Conservation (phyloP, 1,140 invertebrate species). For the Platorchestia sp. region DNA sequence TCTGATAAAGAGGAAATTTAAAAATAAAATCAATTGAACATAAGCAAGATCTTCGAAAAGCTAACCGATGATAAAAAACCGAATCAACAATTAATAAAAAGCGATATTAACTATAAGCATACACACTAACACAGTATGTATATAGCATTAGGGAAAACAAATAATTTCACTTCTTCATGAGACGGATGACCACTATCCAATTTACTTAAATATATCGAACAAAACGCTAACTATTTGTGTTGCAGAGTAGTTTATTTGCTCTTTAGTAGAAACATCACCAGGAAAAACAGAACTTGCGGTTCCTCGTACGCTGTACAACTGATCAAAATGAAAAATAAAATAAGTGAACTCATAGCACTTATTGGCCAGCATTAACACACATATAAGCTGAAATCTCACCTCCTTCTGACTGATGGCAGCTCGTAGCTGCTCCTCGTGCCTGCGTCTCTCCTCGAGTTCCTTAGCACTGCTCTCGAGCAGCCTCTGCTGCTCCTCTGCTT, state of each 20-base stretch:
- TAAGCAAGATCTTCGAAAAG: too few species aligned
- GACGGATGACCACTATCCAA: neutral
- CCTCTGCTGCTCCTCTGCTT: slow-evolving; percentile 93
- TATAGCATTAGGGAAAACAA: neutral
- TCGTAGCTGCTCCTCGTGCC: slow-evolving; percentile 86
- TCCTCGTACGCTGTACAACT: neutral
- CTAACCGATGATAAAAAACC: neutral
- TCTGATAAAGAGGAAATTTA: neutral
- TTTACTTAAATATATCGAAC: neutral
- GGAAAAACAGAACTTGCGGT: too few species aligned
- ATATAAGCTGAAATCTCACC: slow-evolving; percentile 69
- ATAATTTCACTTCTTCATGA: neutral
- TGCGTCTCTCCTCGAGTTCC: slow-evolving; percentile 87
- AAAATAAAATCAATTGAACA: neutral
- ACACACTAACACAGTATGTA: neutral
- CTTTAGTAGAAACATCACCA: too few species aligned
- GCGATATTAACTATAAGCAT: neutral
- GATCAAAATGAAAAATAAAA: neutral
- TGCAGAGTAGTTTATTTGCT: too few species aligned
- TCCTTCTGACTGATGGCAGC: slow-evolving; percentile 87
- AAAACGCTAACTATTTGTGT: neutral
- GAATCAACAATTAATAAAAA: neutral
- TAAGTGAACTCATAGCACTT: neutral
- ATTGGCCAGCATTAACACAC: neutral
- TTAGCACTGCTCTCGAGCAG: slow-evolving; percentile 90